Evolutionary conservation across 92 coral and sea anemone genomes (phyloP), one percentile per base, ranked within the genome.

Genomic region (Porites rus): DNA sequence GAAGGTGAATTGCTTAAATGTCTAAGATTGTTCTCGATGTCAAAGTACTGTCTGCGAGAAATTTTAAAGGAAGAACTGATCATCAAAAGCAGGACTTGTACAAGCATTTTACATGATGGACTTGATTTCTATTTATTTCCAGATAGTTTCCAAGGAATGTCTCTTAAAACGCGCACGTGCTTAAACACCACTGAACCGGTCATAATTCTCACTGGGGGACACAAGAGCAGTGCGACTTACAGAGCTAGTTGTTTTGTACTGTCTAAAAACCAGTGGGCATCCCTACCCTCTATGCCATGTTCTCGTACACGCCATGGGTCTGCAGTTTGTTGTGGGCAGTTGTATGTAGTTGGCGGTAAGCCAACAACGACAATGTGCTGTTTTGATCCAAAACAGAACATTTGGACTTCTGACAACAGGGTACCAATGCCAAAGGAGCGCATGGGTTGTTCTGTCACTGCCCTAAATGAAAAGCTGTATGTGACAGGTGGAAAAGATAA

Each of bases 301-400:
- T 52, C 74, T 43, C 65, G 90, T 4, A 79, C 90, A 54, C 79
- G 80, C 4, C 90, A 86, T 60, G 65, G 62, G 79, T 85, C 90
- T 28, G 73, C 80, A n/a, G 85, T 86, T 0, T 86, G 86, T 54
- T 72, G 72, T 78, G 90, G 86, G 19, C 74, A 60, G 25, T 52
- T 86, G 58, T 69, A 69, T 70, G 75, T 86, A 16, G 63, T 70
- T 19, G 90, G 90, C 17, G 90, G 86, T 1, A 19, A 11, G 2
- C 3, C 74, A 28, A 10, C 16, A 10, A 5, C 54, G 54, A 31
- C 54, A 18, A 18, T 87, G 31, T 76, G 69, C 17, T 46, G 14
- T 4, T 53, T 80, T 19, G 64, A 79, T 16, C 72, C 74, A 38
- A 16, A 6, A 13, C 20, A 12, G 25, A 63, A 62, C 12, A 51